Conservation (phyloP, 2,797 vertebrate genomes). For the Rhabdophis nuchalis region DNA sequence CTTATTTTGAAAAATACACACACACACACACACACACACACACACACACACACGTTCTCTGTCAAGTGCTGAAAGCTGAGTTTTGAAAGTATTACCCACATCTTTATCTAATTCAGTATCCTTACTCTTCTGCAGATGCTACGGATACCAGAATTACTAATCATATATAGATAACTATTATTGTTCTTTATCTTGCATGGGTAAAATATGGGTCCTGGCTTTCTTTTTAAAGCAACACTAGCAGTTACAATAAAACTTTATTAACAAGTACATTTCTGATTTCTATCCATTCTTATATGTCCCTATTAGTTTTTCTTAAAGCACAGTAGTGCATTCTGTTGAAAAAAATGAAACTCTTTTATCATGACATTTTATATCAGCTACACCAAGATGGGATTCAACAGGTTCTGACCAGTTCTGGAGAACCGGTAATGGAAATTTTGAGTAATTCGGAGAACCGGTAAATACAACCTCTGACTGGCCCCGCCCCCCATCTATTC, state of each 20-base stretch:
- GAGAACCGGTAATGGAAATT: no score
- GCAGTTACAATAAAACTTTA: slow-evolving; percentile 40
- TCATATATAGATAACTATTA: not conserved
- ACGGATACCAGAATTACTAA: not conserved
- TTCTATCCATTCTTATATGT: slow-evolving; percentile 45
- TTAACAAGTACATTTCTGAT: slow-evolving; percentile 7
- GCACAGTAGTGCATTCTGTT: not conserved
- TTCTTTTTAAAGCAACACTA: slow-evolving; percentile 3
- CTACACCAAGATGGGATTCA: slow-evolving; percentile 27
- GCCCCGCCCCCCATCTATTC: no score
- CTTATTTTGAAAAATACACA: not conserved
- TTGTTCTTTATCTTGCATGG: not conserved
- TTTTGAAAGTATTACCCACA: not conserved
- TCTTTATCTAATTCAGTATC: not conserved
- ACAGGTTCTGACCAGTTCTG: no score
- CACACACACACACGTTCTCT: not conserved
- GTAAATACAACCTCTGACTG: no score
- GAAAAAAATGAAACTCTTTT: slow-evolving; percentile 56
- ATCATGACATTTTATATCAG: slow-evolving; percentile 58
- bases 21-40: no score
- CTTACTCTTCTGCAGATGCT: not conserved
- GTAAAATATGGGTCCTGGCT: not conserved
- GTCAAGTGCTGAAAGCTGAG: not conserved
- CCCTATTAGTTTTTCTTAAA: slow-evolving; percentile 41
- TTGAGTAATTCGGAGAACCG: no score